Base-by-base conservation (phyloP, 2,888 invertebrate genomes). In the Lithosia quadra region DNA sequence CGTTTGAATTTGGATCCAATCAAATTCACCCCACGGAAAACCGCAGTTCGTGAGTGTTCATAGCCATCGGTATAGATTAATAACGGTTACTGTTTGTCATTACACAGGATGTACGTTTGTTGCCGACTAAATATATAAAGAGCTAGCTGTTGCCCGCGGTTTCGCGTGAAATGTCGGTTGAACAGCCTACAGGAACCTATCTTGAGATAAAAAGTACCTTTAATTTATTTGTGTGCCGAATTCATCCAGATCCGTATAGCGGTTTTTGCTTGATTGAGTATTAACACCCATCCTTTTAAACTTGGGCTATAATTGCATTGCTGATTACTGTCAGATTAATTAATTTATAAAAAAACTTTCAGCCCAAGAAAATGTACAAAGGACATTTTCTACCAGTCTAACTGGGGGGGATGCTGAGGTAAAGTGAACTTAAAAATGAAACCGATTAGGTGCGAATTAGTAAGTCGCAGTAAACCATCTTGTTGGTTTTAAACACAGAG, bases 401-500 rank as follows among this genome's bases (percentile, higher is more conserved):
- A n/a, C n/a, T n/a, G n/a, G n/a, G n/a, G n/a, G n/a, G n/a, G n/a
- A n/a, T n/a, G n/a, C n/a, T n/a, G n/a, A n/a, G n/a, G n/a, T n/a
- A n/a, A n/a, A n/a, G n/a, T n/a, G n/a, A n/a, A n/a, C n/a, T n/a
- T n/a, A n/a, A n/a, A n/a, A n/a, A n/a, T n/a, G 5, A 43, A 43
- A n/a, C n/a, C n/a, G n/a, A 8, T 49, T 49, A n/a, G 49, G n/a
- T n/a, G 8, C n/a, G 7, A n/a, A n/a, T n/a, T 49, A 18, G 49
- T n/a, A 49, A 49, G 9, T 1, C 7, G n/a, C 0, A n/a, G 28
- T 28, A 8, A 24, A 39, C 18, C n/a, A 2, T 21, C 28, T 56
- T 71, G 62, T 69, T 73, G 69, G 55, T 72, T 65, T 64, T 53
- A 61, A 33, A 60, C 67, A 61, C 74, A 72, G 68, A 73, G 73